Evolutionary conservation across 2,888 invertebrate genomes (phyloP).

Genomic region (Caenorhabditis becei): DNA sequence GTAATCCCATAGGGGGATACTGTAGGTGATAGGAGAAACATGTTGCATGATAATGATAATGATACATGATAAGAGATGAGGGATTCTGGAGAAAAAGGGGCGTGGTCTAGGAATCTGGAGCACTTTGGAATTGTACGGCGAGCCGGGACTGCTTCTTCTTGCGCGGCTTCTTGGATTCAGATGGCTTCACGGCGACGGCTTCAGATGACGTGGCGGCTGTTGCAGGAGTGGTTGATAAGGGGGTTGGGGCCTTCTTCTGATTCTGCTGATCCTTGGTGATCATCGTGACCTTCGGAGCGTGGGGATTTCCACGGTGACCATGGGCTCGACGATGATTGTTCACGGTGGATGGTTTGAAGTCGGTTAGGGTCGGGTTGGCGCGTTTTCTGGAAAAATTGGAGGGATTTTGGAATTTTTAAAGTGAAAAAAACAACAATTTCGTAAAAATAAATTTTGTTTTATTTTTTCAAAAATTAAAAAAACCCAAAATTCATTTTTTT

Average conservation of each 20-base stretch:
- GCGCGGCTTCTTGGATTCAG: slow-evolving; percentile 20
- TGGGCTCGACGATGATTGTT: slow-evolving; percentile 12
- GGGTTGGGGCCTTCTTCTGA: background rate
- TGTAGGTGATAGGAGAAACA: background rate
- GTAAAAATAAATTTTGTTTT: background rate
- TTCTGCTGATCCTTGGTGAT: slow-evolving; percentile 12
- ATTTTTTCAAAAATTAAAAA: too few species aligned
- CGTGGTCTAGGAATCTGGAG: background rate
- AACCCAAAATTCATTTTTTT: too few species aligned
- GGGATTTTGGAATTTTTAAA: background rate
- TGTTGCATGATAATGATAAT: background rate
- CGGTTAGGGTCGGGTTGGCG: slow-evolving; percentile 40
- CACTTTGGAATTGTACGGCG: slow-evolving; percentile 36
- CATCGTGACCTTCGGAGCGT: slow-evolving; percentile 35
- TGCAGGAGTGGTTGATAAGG: background rate
- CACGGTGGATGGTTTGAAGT: slow-evolving; percentile 55
- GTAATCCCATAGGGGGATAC: too few species aligned
- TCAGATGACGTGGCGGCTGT: background rate
- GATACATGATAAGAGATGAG: too few species aligned
- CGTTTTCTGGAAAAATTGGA: slow-evolving; percentile 32
- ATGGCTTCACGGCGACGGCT: too few species aligned
- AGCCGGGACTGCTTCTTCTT: slow-evolving; percentile 58
- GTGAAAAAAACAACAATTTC: background rate
- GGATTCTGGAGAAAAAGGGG: slow-evolving; percentile 1
- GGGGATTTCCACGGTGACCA: slow-evolving; percentile 11